Evolutionary conservation across 2,797 vertebrate species (phyloP), one percentile per base, ranked within the genome.

Genomic region (Orestias chungarensis): DNA sequence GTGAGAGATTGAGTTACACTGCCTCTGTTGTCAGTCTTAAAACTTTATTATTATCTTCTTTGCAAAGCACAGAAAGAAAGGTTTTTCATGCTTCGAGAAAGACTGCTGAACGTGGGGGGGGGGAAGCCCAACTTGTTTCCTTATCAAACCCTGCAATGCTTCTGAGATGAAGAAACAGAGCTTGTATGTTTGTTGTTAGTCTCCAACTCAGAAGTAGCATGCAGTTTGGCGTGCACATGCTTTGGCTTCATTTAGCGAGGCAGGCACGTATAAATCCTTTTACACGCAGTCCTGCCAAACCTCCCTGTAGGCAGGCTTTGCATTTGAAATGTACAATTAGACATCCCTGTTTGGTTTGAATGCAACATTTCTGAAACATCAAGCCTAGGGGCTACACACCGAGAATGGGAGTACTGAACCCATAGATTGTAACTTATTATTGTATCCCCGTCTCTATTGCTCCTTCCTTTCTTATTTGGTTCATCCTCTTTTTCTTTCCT

Each of bases 281-380:
- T 88, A 89, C 86, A 88, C 67, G 73, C 87, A 74, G 67, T 90
- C 83, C 88, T 91, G 91, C 87, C 90, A 92, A 90, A 84, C 82
- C 86, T 74, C 88, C 93, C 89, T 77, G 86, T 89, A 86, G 92
- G 90, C 91, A 90, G 84, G 90, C 88, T 94, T 94, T 94, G 88
- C 92, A 93, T 93, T 90, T 88, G 81, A 94, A 93, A 93, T 92
- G 86, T 90, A 91, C 91, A 93, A 94, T 95, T 93, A 93, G 91
- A 89, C 91, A 88, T 89, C 92, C 93, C 88, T 92, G 88, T 93
- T 93, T 92, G 84, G 86, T 87, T 85, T 85, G 82, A 91, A 89
- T 90, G 79, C 86, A 87, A 90, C 84, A 83, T 87, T 90, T 90
- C 81, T 80, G 79, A 88, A 90, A 91, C 90, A 91, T 77, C 75